Evolutionary conservation across 2,888 invertebrate genomes (phyloP).

Genomic region (Thymelicus acteon): DNA sequence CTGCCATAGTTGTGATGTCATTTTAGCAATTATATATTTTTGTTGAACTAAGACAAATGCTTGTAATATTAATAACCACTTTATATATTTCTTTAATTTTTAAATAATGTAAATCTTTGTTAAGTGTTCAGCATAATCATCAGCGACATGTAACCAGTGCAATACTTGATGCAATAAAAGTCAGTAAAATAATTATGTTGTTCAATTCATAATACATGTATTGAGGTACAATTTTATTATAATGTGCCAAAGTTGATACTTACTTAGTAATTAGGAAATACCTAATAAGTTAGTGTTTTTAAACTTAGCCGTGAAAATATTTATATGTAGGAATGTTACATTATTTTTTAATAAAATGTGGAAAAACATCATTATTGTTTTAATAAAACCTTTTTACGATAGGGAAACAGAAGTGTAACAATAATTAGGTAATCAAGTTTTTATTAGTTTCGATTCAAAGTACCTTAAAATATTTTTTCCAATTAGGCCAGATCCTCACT

Average conservation of each 20-base stretch:
- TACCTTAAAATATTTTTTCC: too few relatives aligned
- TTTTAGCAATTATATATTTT: background rate
- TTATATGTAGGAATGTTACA: conserved; percentile 69
- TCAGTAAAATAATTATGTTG: background rate
- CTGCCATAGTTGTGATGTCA: background rate
- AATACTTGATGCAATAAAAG: conserved; percentile 4
- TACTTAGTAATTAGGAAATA: conserved; percentile 52
- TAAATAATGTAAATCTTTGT: background rate
- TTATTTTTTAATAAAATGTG: conserved; percentile 73
- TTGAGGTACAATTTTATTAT: conserved; percentile 23
- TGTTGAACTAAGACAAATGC: background rate
- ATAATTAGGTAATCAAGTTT: too few relatives aligned
- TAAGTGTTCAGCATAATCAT: background rate
- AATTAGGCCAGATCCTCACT: too few relatives aligned
- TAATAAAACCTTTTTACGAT: conserved; percentile 26
- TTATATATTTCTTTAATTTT: background rate
- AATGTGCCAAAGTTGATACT: conserved; percentile 64
- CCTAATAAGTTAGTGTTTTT: conserved; percentile 63
- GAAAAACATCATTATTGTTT: conserved; percentile 48
- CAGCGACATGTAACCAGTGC: conserved; percentile 9
- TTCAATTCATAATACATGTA: conserved; percentile 19
- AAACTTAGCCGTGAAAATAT: conserved; percentile 66
- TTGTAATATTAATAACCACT: background rate
- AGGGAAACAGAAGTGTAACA: too few relatives aligned
- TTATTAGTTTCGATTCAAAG: too few relatives aligned